phyloP scores from a whole-genome alignment of 2,797 vertebrate species.

The Periparus ater region DNA sequence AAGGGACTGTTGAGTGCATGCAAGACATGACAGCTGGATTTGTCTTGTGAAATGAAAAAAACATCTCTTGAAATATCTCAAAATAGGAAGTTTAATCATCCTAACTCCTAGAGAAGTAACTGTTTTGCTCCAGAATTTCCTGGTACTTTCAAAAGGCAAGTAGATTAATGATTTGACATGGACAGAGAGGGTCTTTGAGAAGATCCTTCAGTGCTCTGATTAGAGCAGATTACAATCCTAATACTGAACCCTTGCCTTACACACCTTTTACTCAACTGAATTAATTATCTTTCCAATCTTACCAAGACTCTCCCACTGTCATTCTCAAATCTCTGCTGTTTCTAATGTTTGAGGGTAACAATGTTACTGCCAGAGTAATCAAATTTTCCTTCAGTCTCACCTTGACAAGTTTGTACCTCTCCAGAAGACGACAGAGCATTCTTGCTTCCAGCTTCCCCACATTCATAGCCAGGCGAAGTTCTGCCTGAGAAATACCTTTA shows the following conservation, averaged over 20 bases:
- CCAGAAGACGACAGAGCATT: constrained; percentile 89
- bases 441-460: constrained; percentile 91
- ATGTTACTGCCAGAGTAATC: neutral
- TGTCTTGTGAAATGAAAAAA: neutral
- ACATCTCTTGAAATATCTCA: neutral
- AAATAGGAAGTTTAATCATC: neutral
- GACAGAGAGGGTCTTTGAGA: neutral
- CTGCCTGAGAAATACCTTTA: constrained; percentile 87
- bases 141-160: neutral
- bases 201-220: neutral
- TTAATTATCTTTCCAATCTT: neutral
- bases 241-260: neutral
- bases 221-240: neutral
- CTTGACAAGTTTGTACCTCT: constrained; percentile 88
- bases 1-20: neutral
- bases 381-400: constrained; percentile 65
- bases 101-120: neutral
- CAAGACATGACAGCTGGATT: neutral
- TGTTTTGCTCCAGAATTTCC: neutral
- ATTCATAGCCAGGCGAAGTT: constrained; percentile 84
- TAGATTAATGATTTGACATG: neutral
- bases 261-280: neutral
- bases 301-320: neutral
- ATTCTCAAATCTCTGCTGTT: neutral
- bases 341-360: neutral